Base-by-base conservation (phyloP, 2,797 vertebrate species). In the Limosa lapponica region DNA sequence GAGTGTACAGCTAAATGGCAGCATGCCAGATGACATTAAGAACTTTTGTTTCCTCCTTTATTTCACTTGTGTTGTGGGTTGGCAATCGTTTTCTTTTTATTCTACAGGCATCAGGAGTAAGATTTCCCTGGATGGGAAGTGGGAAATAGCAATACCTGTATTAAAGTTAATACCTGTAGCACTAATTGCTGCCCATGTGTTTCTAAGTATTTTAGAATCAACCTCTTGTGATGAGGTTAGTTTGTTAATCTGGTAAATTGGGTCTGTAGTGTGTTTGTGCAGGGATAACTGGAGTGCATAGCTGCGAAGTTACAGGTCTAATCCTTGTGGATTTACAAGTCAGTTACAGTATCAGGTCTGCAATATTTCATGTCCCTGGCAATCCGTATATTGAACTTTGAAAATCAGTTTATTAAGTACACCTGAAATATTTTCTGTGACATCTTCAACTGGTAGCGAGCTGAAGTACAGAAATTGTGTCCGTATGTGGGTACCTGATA, bases 181-280 rank as follows among this genome's bases (percentile, higher is more conserved):
- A 4, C 24, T 54, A 4, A 44, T 5, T 72, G 70, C 65, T 87
- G 37, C 41, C 78, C 19, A 1, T 16, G 67, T 37, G 30, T 52
- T 58, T 54, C 58, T 58, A 24, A 28, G 51, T 28, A 6, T n/a
- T 90, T 77, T 6, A 74, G 78, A 62, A 11, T 34, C 34, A 58
- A 34, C 39, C 61, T 59, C 30, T 7, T 58, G 69, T 25, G 51
- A 22, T 0, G 6, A 85, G 73, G 71, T 70, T 64, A 84, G 44
- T 44, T 83, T 88, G 79, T 82, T 90, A 83, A 88, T 91, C 93
- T 89, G 91, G 32, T 61, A 17, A 94, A 94, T 66, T 92, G 89
- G 90, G 79, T 92, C 92, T 90, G 70, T 83, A 43, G 72, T 32
- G 79, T 65, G 52, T 66, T 85, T 57, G 16, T 32, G 75, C 24